Evolutionary conservation across 2,888 invertebrate genomes (phyloP).

Genomic region (Diloba caeruleocephala): DNA sequence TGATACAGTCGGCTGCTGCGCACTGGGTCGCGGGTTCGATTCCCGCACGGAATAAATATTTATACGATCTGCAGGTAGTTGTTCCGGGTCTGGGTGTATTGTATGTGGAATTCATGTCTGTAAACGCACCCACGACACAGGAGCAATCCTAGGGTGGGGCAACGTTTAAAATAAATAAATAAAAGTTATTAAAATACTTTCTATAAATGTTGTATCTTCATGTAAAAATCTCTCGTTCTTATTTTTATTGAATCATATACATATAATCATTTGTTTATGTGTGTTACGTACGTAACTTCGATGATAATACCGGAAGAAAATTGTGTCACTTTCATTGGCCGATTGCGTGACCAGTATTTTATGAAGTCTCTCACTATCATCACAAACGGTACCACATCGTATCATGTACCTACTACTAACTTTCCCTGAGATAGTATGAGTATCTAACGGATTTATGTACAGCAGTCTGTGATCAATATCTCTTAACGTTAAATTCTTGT

Average conservation of each 20-base stretch:
- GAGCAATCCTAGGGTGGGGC: slow-evolving; percentile 14
- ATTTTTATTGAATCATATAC: slow-evolving; percentile 10
- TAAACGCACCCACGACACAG: too few relatives aligned
- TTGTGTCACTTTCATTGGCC: slow-evolving; percentile 34
- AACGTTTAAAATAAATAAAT: slow-evolving; percentile 33
- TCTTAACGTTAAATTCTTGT: too few relatives aligned
- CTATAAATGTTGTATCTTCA: slow-evolving; percentile 23
- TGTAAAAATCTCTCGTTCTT: slow-evolving; percentile 8
- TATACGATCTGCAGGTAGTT: too few relatives aligned
- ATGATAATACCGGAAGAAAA: slow-evolving; percentile 28
- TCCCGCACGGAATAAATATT: too few relatives aligned
- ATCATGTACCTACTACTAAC: slow-evolving; percentile 25
- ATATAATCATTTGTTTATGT: slow-evolving; percentile 24
- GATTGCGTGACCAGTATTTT: slow-evolving; percentile 28
- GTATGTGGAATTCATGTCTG: too few relatives aligned
- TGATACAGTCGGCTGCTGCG: too few relatives aligned
- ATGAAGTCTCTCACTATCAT: slow-evolving; percentile 8
- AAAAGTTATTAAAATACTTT: slow-evolving; percentile 31
- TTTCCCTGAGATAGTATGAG: slow-evolving; percentile 39
- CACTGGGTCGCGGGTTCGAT: too few relatives aligned
- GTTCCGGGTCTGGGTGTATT: too few relatives aligned
- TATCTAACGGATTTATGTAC: slow-evolving; percentile 21
- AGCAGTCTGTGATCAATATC: slow-evolving; percentile 22
- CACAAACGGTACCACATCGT: slow-evolving; percentile 20
- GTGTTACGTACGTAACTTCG: slow-evolving; percentile 28